These are phyloP conservation scores for Cyprichromis sp. DNA, from an alignment of 2,113 vertebrate species.

Conservation along the genomic window DNA sequence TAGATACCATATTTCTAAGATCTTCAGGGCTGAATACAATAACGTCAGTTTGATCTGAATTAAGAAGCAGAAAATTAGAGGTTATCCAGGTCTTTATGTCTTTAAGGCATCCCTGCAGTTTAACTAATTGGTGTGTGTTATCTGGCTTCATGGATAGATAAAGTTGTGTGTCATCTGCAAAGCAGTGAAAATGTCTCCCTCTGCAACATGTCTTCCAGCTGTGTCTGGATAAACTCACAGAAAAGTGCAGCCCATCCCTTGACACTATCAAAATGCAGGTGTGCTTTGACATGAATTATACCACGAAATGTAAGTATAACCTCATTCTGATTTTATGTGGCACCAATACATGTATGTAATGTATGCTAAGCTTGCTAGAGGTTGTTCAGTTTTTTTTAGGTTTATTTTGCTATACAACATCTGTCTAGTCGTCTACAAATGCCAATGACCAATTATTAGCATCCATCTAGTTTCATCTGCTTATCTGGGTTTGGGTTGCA, in stretches of 20 bases:
- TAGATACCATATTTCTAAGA: not conserved
- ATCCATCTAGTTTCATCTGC: not conserved
- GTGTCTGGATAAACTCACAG: slow-evolving; percentile 78
- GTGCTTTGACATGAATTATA: slow-evolving; percentile 87
- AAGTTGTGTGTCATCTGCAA: not conserved
- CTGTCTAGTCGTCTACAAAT: not conserved
- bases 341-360: not conserved
- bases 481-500: not conserved
- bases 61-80: rapidly evolving
- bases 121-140: not conserved
- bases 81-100: not conserved
- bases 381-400: not conserved
- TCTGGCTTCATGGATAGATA: not conserved
- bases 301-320: slow-evolving; percentile 75
- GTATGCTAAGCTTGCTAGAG: not conserved
- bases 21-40: rapidly evolving
- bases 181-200: not conserved
- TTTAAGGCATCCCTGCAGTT: not conserved
- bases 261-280: slow-evolving; percentile 97
- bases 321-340: not conserved
- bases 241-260: slow-evolving; percentile 77
- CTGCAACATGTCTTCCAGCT: slow-evolving; percentile 60
- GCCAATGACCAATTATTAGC: not conserved
- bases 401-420: not conserved
- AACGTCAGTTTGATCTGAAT: not conserved